Evolutionary conservation across 92 coral and sea anemone genomes (phyloP), one percentile per base, ranked within the genome.

Genomic region (Porites rus): DNA sequence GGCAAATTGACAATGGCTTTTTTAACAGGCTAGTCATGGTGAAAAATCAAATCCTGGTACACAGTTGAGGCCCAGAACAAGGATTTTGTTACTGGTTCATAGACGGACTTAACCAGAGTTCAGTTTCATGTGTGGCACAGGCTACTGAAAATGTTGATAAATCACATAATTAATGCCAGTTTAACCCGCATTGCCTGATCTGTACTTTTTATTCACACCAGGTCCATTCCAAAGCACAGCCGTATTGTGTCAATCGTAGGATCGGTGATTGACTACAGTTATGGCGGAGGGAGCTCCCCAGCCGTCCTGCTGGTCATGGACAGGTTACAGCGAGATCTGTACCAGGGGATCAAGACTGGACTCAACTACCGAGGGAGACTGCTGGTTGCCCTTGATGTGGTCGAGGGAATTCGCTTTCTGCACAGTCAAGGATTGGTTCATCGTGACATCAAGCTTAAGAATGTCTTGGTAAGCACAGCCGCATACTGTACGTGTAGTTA

Each of bases 391-490:
- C 88, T 93, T 59, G 99, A 97, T 84, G 99, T 97, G 43, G 96
- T 97, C 65, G 98, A 97, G 72, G 99, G 99, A 12, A 93, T 97
- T 75, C 91, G 99, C 8, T 97, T 97, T 91, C 90, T 97, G 6
- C 99, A 97, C 84, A 97, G 98, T 75, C 99, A 97, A 75, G 99
- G 99, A 13, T 76, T 97, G 71, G 98, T 97, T 67, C 99, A 97
- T 70, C 85, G 99, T 38, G 99, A 97, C 75, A 97, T 97, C 84
- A 97, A 97, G 76, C 89, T 97, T 1, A 97, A 97, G 94, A 97
- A 97, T 82, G 99, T 97, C 7, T 67, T 97, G 96, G 99, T 97
- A 24, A 76, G 98, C 87, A 74, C 7, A 18, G 31, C 67, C 0
- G 10, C 25, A 13, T 69, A 9, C 13, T 72, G 25, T 72, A 74